Base-by-base conservation (phyloP, 2,888 invertebrate genomes). In the Merodon equestris region DNA sequence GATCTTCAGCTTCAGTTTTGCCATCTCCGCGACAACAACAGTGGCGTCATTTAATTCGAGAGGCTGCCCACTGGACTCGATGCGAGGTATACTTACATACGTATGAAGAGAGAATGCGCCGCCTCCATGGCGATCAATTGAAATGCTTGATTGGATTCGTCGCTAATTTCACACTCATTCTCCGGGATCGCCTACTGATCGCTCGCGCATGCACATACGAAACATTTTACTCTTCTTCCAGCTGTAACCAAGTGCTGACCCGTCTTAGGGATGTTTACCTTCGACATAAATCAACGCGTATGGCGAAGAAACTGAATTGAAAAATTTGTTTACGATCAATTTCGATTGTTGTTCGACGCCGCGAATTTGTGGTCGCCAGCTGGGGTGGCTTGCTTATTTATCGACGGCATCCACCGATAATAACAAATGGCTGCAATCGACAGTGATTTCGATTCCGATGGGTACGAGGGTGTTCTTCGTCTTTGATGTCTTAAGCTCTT, bases 71-170 rank as follows among this genome's bases (percentile, higher is more conserved):
- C 72, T 72, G 42, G 9, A 18, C 48, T 14, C 14, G 17, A 10
- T 15, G 12, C 12, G 15, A 9, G 14, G 12, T n/a, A 19, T 42
- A 15, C 58, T 36, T 36, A 15, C 14, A 10, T 9, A 12, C 13
- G 47, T 10, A 18, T 9, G n/a, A n/a, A n/a, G n/a, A n/a, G n/a
- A 56, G 53, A 53, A 44, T 58, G 77, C 54, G 67, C 58, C 73
- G 73, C 79, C 79, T 74, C 74, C 68, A 64, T 79, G 79, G 64
- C 81, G 81, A 75, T 81, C 75, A 81, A 81, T 81, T 81, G 81
- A 81, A 81, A 75, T 61, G 81, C 81, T 71, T 75, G 70, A 75
- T 81, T 81, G 81, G 75, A 81, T 81, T 75, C 81, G 81, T 81
- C 75, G 81, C 79, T 64, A 74, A 79, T 68, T 63, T 54, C 57